Conservation (phyloP, 1,140 invertebrate genomes). For the Globodera ellingtonae region DNA sequence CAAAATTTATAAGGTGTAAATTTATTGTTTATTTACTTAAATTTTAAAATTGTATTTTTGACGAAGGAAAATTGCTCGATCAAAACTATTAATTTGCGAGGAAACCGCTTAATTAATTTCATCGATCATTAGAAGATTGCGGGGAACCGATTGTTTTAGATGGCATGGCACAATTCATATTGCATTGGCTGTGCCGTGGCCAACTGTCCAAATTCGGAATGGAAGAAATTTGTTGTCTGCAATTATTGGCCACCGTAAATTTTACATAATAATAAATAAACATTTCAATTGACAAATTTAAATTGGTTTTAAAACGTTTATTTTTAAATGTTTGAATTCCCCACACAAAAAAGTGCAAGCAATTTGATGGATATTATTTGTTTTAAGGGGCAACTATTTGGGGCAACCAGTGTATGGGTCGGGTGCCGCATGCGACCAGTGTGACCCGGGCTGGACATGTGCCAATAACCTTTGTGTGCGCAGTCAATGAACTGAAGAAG, state of each 20-base stretch:
- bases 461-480: too few relatives aligned
- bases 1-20: too few relatives aligned
- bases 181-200: slow-evolving; percentile 20
- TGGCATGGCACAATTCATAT: slow-evolving; percentile 19
- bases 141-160: background rate
- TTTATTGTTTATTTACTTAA: background rate
- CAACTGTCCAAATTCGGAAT: background rate
- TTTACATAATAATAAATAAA: background rate
- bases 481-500: too few relatives aligned
- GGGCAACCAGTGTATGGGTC: background rate
- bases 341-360: background rate
- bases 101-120: background rate
- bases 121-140: background rate
- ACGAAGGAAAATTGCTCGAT: background rate
- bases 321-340: too few relatives aligned
- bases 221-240: slow-evolving; percentile 11
- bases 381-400: slow-evolving; percentile 9
- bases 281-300: background rate
- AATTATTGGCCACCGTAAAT: slow-evolving; percentile 16
- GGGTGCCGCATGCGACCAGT: background rate
- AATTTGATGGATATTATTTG: background rate
- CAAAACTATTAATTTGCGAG: background rate
- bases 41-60: background rate
- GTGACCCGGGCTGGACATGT: background rate
- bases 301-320: too few relatives aligned